Percentiles rank a stretch among this genome's conserved stretches.
Conservation (phyloP, 2,797 vertebrate genomes). For the Pangasius djambal region DNA sequence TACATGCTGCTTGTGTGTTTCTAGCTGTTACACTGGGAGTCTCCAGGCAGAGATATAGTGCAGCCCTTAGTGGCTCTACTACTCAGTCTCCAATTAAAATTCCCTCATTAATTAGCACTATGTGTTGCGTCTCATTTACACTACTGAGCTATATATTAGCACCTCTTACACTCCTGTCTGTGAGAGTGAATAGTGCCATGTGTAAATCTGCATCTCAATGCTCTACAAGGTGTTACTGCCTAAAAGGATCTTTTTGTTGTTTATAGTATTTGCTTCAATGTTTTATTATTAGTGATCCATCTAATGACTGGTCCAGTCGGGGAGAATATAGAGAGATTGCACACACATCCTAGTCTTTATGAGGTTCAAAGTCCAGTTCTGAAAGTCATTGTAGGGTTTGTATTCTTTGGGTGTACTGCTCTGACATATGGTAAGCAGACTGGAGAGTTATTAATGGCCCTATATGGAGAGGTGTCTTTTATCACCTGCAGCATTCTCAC, state of each 20-base stretch:
- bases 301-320: neutral
- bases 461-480: conserved; percentile 23
- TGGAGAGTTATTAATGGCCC: conserved; percentile 18
- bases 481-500: conserved; percentile 5
- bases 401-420: neutral
- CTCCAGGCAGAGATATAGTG: conserved; percentile 17
- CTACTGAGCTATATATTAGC: conserved; percentile 38
- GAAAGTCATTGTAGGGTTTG: neutral
- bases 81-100: conserved; percentile 45
- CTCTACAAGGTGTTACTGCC: neutral
- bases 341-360: neutral
- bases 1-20: conserved; percentile 29
- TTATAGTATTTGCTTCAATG: conserved; percentile 5
- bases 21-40: conserved; percentile 18
- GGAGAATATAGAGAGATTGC: neutral
- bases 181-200: neutral
- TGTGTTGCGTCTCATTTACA: conserved; percentile 49
- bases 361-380: neutral
- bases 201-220: conserved; percentile 3
- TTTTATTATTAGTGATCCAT: neutral
- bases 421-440: conserved; percentile 7
- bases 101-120: conserved; percentile 33
- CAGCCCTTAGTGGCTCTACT: conserved; percentile 7
- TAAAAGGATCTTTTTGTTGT: conserved; percentile 14
- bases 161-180: conserved; percentile 22